These are phyloP conservation scores for Dendrocincla fuliginosa DNA, from an alignment of 2,797 vertebrate species.

Conservation along the genomic window DNA sequence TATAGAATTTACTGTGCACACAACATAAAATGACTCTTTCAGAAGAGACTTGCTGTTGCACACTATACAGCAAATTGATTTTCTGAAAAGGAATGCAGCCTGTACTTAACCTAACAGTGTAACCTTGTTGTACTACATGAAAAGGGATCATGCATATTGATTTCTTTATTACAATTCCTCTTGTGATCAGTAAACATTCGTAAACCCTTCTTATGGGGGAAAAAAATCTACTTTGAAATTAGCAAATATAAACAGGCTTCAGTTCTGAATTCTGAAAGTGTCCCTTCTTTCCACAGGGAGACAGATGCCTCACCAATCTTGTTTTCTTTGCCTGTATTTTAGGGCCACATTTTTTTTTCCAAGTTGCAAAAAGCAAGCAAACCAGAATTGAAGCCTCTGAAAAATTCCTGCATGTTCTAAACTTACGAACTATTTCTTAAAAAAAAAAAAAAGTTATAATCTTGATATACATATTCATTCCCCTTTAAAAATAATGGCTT, in stretches of 20 bases:
- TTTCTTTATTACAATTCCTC: slow-evolving; percentile 88
- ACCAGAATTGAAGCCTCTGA: background rate
- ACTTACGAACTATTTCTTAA: background rate
- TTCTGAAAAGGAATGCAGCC: slow-evolving; percentile 93
- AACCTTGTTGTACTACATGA: slow-evolving; percentile 92
- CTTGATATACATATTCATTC: background rate
- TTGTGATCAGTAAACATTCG: slow-evolving; percentile 81
- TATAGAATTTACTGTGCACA: slow-evolving; percentile 74
- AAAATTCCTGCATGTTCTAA: background rate
- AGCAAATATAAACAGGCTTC: slow-evolving; percentile 1
- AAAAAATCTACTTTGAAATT: slow-evolving; percentile 54
- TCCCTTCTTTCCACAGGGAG: background rate
- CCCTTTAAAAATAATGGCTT: background rate
- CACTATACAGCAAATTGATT: slow-evolving; percentile 94
- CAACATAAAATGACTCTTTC: slow-evolving; percentile 87
- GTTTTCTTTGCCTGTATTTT: background rate
- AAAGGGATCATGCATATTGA: slow-evolving; percentile 94
- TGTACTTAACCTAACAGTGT: slow-evolving; percentile 97
- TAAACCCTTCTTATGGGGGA: slow-evolving; percentile 62
- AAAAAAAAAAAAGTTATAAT: background rate
- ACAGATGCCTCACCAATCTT: background rate
- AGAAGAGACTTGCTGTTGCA: slow-evolving; percentile 79
- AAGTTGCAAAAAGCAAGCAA: background rate
- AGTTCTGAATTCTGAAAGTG: background rate
- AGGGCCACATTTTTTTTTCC: background rate